Conservation (phyloP, 2,113 vertebrate species). For the Neodontobutis hainanensis region DNA sequence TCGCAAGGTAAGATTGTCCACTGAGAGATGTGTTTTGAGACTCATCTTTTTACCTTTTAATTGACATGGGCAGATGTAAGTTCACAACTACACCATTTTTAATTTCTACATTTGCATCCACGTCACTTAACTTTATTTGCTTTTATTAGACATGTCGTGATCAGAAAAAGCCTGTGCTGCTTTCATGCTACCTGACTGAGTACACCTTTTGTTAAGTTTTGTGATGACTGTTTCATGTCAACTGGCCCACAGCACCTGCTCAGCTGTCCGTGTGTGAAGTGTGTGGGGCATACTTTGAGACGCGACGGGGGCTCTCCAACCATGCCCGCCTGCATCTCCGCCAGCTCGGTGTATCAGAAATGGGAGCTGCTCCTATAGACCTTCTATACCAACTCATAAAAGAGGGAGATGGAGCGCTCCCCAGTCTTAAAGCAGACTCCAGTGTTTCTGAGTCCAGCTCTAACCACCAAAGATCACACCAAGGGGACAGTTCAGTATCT, state of each 20-base stretch:
- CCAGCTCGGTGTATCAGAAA: slow-evolving; percentile 91
- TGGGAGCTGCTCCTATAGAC: slow-evolving; percentile 89
- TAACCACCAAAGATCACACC: slow-evolving; percentile 19
- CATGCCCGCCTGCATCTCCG: slow-evolving; percentile 91
- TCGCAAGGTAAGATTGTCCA: slow-evolving; percentile 43
- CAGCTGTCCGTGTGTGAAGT: slow-evolving; percentile 83
- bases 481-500: slow-evolving; percentile 17
- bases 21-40: neutral
- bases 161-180: neutral
- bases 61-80: slow-evolving; percentile 4
- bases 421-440: slow-evolving; percentile 35
- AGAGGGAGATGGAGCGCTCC: slow-evolving; percentile 75
- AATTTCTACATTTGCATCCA: neutral
- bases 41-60: neutral
- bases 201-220: slow-evolving; percentile 8
- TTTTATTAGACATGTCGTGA: neutral
- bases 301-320: slow-evolving; percentile 90
- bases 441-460: neutral
- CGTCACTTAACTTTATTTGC: neutral
- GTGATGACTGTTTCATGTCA: slow-evolving; percentile 13
- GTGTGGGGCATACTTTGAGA: slow-evolving; percentile 89
- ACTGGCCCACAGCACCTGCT: slow-evolving; percentile 19
- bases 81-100: neutral
- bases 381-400: slow-evolving; percentile 88
- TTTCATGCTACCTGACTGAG: too few species aligned